Evolutionary conservation across 2,888 invertebrate species (phyloP).

Genomic region (Ditula angustiorana): DNA sequence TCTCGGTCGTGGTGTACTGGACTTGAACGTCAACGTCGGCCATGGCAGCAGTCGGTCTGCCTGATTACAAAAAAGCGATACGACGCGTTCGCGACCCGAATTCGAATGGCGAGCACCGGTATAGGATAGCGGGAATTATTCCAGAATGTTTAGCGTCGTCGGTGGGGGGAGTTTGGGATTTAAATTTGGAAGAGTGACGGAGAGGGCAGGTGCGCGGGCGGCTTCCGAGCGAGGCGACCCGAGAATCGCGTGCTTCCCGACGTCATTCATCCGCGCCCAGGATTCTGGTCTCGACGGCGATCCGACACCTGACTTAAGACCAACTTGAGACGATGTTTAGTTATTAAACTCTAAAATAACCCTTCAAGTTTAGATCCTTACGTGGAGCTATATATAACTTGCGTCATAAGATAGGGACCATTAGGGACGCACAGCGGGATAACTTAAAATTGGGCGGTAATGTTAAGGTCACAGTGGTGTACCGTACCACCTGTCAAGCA

Average conservation of each 20-base stretch:
- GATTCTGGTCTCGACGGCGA: constrained; percentile 57
- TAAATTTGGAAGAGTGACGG: constrained; percentile 86
- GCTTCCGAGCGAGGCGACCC: constrained; percentile 68
- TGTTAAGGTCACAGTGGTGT: no score
- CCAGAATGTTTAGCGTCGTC: constrained; percentile 81
- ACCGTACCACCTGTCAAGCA: no score
- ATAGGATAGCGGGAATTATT: constrained; percentile 84
- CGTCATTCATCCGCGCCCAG: constrained; percentile 50
- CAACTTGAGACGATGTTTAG: constrained; percentile 44
- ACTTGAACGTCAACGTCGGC: constrained; percentile 96
- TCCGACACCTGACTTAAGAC: constrained; percentile 45
- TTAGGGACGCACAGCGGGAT: no score
- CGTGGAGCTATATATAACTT: no score
- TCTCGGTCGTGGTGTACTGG: constrained; percentile 93
- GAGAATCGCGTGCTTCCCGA: constrained; percentile 64
- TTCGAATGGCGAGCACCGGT: constrained; percentile 84
- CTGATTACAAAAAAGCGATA: constrained; percentile 63
- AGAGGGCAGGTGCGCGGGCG: constrained; percentile 85
- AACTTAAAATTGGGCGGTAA: no score
- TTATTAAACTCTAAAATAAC: no score
- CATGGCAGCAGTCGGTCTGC: constrained; percentile 84
- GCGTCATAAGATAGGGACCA: no score
- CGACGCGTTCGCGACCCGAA: constrained; percentile 85
- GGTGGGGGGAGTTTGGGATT: constrained; percentile 84
- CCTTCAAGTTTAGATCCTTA: no score